Base-by-base conservation (phyloP, 1,140 invertebrate genomes). In the Acyrthosiphon pisum region DNA sequence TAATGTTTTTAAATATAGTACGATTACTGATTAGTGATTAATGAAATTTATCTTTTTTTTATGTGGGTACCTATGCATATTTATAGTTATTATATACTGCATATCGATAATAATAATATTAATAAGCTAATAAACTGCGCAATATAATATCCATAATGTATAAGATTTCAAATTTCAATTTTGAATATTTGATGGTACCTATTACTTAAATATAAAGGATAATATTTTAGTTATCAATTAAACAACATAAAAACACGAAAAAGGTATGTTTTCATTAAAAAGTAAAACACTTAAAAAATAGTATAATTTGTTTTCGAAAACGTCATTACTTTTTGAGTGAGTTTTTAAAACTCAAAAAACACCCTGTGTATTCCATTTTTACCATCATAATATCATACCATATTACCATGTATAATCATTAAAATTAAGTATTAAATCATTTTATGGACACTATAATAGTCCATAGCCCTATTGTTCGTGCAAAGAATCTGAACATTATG, bases 1-100 rank as follows among this genome's bases (percentile, higher is more conserved):
- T 76, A 76, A 76, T 76, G 60, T 76, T 76, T 76, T 76, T n/a
- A 76, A 76, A 76, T 76, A 76, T 76, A 76, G 6, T 76, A 76
- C 30, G 60, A 76, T 68, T 68, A n/a, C 9, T 68, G 30, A 68
- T 60, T 60, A 60, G 56, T 14, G 56, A 60, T 76, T 23, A 76
- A 14, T 76, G 60, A 76, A 76, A 76, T 76, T 76, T n/a, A 76
- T 76, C n/a, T 76, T 76, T 35, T 30, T 60, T 76, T 68, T 30
- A 14, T n/a, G 14, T n/a, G n/a, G n/a, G n/a, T 41, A 41, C 41
- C 41, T 76, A n/a, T 76, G n/a, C 30, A 76, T 76, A 20, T n/a
- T 76, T 76, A 30, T 76, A n/a, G 14, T 35, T 76, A 76, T 76
- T n/a, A 76, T 76, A 76, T 76, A 76, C n/a, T n/a, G 18, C 60